These are phyloP conservation scores for Platichthys flesus DNA, from an alignment of 2,113 vertebrate genomes.

Conservation along the genomic window DNA sequence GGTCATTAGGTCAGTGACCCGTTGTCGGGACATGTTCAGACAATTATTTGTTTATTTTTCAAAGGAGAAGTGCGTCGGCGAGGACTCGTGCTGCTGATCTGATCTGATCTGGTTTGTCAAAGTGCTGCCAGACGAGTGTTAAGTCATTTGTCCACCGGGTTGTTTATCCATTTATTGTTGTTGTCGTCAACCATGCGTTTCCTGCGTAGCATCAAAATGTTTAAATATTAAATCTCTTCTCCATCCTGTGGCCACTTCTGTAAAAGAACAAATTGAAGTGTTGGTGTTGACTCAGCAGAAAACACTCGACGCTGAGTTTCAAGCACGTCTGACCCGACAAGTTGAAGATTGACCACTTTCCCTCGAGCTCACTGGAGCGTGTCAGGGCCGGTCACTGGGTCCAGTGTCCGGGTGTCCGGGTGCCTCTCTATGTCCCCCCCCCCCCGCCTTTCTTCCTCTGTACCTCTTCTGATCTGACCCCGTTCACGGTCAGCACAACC, in stretches of 20 bases:
- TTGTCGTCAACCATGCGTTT: not conserved
- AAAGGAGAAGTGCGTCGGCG: slow-evolving; percentile 30
- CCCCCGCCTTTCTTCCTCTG: slow-evolving; percentile 17
- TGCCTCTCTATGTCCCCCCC: slow-evolving; percentile 22
- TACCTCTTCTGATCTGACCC: slow-evolving; percentile 46
- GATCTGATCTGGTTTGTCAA: not conserved
- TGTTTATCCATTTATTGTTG: not conserved
- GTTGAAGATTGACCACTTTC: slow-evolving; percentile 41
- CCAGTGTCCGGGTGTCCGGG: slow-evolving; percentile 42
- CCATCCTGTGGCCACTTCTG: too few relatives aligned
- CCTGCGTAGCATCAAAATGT: not conserved
- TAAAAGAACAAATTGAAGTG: too few relatives aligned
- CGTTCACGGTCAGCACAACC: slow-evolving; percentile 29
- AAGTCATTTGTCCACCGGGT: not conserved
- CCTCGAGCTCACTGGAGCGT: slow-evolving; percentile 43
- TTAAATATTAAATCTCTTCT: too few relatives aligned
- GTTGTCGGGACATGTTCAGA: not conserved
- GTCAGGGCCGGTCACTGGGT: slow-evolving; percentile 46
- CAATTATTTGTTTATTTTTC: slow-evolving; percentile 48
- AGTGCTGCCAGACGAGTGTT: not conserved
- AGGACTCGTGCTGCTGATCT: slow-evolving; percentile 3
- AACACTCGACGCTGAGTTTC: not conserved
- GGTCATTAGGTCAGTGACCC: slow-evolving; percentile 47
- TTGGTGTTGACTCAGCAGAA: too few relatives aligned
- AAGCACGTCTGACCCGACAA: slow-evolving; percentile 23